phyloP scores from a whole-genome alignment of 2,113 vertebrate genomes.

The Cyrtonyx montezumae region DNA sequence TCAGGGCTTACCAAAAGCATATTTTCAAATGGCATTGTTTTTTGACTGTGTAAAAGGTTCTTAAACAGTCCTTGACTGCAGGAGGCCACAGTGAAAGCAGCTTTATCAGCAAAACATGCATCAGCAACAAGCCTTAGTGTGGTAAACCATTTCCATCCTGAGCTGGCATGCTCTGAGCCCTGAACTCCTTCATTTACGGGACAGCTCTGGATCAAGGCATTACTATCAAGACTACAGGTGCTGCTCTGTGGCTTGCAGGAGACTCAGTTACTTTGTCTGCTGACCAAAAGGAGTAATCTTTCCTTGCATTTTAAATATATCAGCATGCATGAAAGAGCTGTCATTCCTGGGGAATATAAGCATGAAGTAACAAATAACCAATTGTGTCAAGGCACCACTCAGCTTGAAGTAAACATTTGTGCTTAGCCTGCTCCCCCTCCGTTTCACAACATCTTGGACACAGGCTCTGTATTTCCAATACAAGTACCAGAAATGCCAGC shows the following conservation, averaged over 20 bases:
- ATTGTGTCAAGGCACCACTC: background rate
- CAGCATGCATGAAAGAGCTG: background rate
- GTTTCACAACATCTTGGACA: background rate
- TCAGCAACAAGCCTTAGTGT: background rate
- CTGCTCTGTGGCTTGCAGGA: background rate
- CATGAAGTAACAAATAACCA: background rate
- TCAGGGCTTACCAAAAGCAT: background rate
- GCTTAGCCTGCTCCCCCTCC: background rate
- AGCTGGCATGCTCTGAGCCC: background rate
- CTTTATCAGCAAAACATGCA: background rate
- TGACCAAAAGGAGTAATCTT: background rate
- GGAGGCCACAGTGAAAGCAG: background rate
- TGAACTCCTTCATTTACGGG: background rate
- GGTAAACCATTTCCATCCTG: background rate
- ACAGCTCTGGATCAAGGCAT: background rate
- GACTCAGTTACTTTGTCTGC: background rate
- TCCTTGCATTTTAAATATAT: background rate
- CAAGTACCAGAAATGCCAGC: background rate
- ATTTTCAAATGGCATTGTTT: background rate
- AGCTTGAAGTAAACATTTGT: background rate
- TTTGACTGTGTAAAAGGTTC: background rate
- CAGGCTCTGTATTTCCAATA: background rate
- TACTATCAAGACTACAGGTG: background rate
- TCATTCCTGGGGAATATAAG: accelerated
- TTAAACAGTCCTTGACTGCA: background rate